Conservation (phyloP, 2,113 vertebrate genomes). For the Cyphomyrus discorhynchus region DNA sequence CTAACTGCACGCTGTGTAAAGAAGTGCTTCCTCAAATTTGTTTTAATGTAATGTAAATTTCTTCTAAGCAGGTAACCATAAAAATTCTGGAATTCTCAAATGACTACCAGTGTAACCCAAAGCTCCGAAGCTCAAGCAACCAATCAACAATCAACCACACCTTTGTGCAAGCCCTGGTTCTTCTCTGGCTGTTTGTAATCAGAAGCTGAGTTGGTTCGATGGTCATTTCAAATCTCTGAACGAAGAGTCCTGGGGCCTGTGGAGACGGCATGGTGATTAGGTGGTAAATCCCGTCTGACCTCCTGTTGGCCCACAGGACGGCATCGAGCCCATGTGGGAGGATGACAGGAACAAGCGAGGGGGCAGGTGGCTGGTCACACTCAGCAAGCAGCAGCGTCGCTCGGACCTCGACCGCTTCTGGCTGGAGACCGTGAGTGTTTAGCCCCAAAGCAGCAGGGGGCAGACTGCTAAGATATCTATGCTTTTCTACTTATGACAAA, state of each 20-base stretch:
- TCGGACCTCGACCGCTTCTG: constrained; percentile 94
- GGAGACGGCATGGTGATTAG: neutral
- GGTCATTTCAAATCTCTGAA: neutral
- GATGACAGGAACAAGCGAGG: constrained; percentile 94
- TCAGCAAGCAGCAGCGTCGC: constrained; percentile 92
- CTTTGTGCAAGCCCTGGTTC: neutral
- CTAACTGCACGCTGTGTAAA: too few species aligned
- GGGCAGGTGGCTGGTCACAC: constrained; percentile 91
- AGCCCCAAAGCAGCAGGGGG: neutral
- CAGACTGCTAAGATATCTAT: neutral
- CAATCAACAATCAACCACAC: neutral
- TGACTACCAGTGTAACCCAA: neutral
- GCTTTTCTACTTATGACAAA: neutral
- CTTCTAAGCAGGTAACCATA: neutral
- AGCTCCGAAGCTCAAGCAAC: neutral
- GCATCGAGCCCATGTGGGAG: constrained; percentile 98
- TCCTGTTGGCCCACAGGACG: constrained; percentile 65
- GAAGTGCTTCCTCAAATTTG: too few species aligned
- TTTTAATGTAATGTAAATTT: too few species aligned
- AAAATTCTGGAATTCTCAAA: neutral
- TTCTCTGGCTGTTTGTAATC: neutral
- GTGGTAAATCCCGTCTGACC: neutral
- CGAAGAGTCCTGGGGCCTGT: neutral
- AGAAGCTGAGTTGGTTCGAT: neutral
- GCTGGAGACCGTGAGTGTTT: constrained; percentile 87